phyloP scores from a whole-genome alignment of 2,797 vertebrate genomes.

The Chrysolophus pictus region DNA sequence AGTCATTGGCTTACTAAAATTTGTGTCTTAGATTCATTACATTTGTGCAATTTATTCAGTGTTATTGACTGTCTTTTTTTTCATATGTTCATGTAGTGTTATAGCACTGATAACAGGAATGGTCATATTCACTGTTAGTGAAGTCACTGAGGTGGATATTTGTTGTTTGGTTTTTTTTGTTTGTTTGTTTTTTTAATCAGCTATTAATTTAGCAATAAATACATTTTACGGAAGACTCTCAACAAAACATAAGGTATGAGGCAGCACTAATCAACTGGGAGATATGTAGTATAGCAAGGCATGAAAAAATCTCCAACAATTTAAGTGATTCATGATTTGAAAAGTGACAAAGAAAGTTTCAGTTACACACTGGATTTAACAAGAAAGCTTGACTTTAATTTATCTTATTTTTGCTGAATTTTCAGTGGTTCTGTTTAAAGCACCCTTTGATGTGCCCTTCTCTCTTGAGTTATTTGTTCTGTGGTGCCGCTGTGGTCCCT shows the following conservation, averaged over 20 bases:
- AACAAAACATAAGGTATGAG: background rate
- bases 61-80: background rate
- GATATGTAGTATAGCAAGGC: background rate
- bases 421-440: background rate
- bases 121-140: background rate
- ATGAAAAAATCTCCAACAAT: background rate
- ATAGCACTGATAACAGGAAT: background rate
- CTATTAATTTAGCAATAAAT: background rate
- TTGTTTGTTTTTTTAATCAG: background rate
- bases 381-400: background rate
- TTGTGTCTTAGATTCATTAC: background rate
- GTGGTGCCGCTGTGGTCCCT: background rate
- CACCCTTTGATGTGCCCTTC: background rate
- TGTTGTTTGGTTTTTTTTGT: background rate
- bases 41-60: background rate
- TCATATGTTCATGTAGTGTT: background rate
- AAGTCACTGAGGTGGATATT: background rate
- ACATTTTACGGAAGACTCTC: background rate
- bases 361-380: background rate
- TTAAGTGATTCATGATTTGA: background rate
- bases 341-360: background rate
- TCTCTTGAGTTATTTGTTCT: background rate
- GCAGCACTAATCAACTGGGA: background rate
- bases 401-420: background rate
- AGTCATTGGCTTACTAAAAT: background rate